Conservation (phyloP, 2,797 vertebrate genomes). For the Microctenopoma stevenorrisi region DNA sequence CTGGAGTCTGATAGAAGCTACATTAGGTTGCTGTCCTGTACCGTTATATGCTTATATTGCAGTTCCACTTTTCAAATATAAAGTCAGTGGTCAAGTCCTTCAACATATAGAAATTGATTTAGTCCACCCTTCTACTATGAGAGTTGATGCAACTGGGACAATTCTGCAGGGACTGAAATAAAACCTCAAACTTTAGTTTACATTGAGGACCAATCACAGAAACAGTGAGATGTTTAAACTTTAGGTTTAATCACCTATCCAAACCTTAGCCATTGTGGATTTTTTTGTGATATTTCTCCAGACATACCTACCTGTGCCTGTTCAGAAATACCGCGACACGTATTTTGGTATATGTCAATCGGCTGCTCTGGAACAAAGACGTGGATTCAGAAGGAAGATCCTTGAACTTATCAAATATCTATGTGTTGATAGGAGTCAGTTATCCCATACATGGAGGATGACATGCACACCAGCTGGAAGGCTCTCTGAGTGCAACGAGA, state of each 20-base stretch:
- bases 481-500: constrained; percentile 52
- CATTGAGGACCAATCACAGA: constrained; percentile 1
- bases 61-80: constrained; percentile 4
- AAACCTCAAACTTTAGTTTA: constrained; percentile 5
- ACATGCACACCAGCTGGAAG: constrained; percentile 61
- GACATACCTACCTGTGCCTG: not conserved
- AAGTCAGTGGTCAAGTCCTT: constrained; percentile 2
- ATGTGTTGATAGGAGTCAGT: constrained; percentile 52
- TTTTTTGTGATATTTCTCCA: too few relatives aligned
- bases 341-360: constrained; percentile 6
- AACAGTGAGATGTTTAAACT: not conserved
- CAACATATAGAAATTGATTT: not conserved
- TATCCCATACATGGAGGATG: constrained; percentile 48
- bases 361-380: constrained; percentile 14
- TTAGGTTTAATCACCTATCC: not conserved
- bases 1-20: not conserved
- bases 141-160: constrained; percentile 19
- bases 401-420: constrained; percentile 49
- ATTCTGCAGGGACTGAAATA: constrained; percentile 20
- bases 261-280: not conserved
- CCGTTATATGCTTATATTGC: not conserved
- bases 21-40: not conserved
- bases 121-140: constrained; percentile 17
- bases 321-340: constrained; percentile 4
- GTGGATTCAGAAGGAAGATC: constrained; percentile 31